Evolutionary conservation across 2,113 vertebrate species (phyloP).

Genomic region (Oophaga pumilio): DNA sequence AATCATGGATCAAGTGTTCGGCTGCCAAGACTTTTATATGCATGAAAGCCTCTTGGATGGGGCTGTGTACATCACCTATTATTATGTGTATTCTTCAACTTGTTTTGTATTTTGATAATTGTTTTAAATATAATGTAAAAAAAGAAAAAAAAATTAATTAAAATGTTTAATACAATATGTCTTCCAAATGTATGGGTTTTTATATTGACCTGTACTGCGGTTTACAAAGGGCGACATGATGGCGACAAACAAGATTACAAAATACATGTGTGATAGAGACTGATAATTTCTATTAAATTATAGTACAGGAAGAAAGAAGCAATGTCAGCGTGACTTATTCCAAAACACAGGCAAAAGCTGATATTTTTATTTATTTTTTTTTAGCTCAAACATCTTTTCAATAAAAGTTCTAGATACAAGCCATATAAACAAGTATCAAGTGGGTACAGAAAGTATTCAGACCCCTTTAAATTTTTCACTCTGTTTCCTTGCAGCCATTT

Average conservation of each 20-base stretch:
- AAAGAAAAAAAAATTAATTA: constrained; percentile 40
- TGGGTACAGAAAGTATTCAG: no score
- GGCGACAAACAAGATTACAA: neutral
- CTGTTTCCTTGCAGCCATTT: no score
- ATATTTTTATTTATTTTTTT: neutral
- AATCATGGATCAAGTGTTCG: constrained; percentile 2
- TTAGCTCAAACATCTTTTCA: no score
- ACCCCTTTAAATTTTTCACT: no score
- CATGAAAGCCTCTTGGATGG: constrained; percentile 19
- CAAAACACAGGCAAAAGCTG: neutral
- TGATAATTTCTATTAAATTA: neutral
- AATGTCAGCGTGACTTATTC: neutral
- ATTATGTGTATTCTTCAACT: neutral
- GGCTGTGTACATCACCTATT: constrained; percentile 13
- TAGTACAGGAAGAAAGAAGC: neutral
- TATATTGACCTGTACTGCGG: neutral
- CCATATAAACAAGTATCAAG: no score
- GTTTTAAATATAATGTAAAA: constrained; percentile 47
- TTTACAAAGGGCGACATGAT: no score
- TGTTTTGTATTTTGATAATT: constrained; percentile 47
- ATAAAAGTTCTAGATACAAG: no score
- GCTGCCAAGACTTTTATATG: constrained; percentile 46
- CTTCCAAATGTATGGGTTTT: neutral
- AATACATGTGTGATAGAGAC: neutral
- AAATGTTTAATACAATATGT: neutral